Evolutionary conservation across 92 coral and sea anemone species (phyloP), one percentile per base, ranked within the genome.

Genomic region (Parazoanthus swiftii): DNA sequence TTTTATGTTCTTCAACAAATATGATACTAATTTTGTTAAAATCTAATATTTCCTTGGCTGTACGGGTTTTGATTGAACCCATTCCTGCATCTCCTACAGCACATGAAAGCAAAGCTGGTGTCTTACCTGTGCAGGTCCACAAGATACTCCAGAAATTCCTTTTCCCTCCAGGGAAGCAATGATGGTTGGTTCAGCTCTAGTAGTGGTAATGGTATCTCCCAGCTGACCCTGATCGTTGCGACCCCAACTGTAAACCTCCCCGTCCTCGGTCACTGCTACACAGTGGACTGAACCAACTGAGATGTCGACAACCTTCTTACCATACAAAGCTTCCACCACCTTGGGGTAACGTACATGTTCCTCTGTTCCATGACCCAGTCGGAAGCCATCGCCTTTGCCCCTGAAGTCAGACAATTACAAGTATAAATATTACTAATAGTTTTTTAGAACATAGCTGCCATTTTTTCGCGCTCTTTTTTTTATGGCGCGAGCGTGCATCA

Each of bases 91-190:
- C 74, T 7, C 21, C 21, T 13, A 66, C 51, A 83, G 76, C 37
- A 4, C 21, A 35, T 21, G 13, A 78, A 86, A 38, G 18, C 37
- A 37, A 63, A 68, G 11, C 9, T 16, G 39, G 37, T 15, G 56
- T 13, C 25, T 90, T 76, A 97, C 99, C 98, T 97, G 99, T 11
- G 99, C 98, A 59, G 99, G 99, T 72, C 99, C 99, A 91, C 97
- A 95, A 48, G 99, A 95, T 23, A 97, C 96, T 43, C 93, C 92
- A 66, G 95, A 79, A 67, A 97, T 91, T 10, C 94, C 95, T 66
- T 92, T 97, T 78, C 95, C 89, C 29, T 85, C 93, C 76, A 93
- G 77, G 25, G 92, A 88, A 18, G 91, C 74, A 42, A 97, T 90
- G n/a, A 86, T 88, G n/a, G 95, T 89, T 48, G 99, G 99, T 68